These are phyloP conservation scores for Temnothorax unifasciatus DNA, from an alignment of 2,888 invertebrate species.

Conservation along the genomic window DNA sequence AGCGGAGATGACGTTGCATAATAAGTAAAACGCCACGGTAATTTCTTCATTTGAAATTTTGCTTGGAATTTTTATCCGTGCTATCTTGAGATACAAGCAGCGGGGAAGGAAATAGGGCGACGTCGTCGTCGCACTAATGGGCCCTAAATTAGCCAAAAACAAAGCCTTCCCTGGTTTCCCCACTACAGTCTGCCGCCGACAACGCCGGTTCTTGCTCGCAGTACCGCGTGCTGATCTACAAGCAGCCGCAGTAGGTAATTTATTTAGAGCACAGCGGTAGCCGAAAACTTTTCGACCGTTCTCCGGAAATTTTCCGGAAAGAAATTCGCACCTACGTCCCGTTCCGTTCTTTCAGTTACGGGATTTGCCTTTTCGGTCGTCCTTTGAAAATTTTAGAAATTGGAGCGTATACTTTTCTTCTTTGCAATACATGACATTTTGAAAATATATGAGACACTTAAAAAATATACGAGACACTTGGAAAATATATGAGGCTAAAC, in stretches of 20 bases:
- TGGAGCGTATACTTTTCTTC: constrained; percentile 15
- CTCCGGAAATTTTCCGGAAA: not conserved
- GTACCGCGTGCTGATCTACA: constrained; percentile 32
- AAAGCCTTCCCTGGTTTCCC: constrained; percentile 49
- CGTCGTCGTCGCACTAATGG: constrained; percentile 65
- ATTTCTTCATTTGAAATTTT: constrained; percentile 3
- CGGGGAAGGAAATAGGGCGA: constrained; percentile 47
- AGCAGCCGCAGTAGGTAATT: constrained; percentile 32
- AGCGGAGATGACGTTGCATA: constrained; percentile 6
- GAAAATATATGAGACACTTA: not conserved
- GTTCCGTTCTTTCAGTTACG: not conserved
- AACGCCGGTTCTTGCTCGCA: constrained; percentile 40
- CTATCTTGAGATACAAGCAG: not conserved
- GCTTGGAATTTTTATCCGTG: constrained; percentile 26
- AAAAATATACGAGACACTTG: not conserved
- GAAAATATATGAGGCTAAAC: not conserved
- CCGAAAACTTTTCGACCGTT: constrained; percentile 25
- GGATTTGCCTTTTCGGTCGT: not conserved
- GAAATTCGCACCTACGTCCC: not conserved
- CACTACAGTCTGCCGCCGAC: constrained; percentile 47
- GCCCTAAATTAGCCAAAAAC: constrained; percentile 76
- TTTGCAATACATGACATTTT: not conserved
- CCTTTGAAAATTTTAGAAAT: constrained; percentile 9
- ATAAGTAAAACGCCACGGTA: constrained; percentile 9
- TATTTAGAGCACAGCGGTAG: constrained; percentile 18